These are phyloP conservation scores for Habroteleia sp. DNA, from an alignment of 2,888 invertebrate species.

Conservation along the genomic window DNA sequence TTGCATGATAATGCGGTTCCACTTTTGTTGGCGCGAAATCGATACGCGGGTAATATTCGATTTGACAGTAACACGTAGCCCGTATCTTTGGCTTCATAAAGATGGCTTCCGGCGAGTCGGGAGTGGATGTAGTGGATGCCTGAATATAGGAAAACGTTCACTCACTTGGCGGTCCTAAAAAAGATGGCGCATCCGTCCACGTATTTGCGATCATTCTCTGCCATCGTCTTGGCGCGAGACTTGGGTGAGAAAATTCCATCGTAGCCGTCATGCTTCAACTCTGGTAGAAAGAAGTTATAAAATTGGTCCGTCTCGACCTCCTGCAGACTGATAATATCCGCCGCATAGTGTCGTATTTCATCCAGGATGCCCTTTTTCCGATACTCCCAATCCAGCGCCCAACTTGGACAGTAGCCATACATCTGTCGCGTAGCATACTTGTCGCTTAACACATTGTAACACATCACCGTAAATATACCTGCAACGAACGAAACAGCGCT, in stretches of 20 bases:
- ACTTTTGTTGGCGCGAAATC: constrained; percentile 38
- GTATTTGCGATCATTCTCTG: constrained; percentile 96
- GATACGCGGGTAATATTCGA: constrained; percentile 30
- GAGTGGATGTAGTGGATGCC: constrained; percentile 17
- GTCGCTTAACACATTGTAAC: constrained; percentile 99
- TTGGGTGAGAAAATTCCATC: constrained; percentile 99
- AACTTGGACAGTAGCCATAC: constrained; percentile 99
- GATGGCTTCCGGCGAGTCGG: constrained; percentile 32
- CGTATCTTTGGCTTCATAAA: constrained; percentile 35
- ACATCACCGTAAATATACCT: constrained; percentile 99
- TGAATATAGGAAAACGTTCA: constrained; percentile 66
- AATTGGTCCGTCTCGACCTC: constrained; percentile 99
- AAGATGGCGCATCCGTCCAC: constrained; percentile 99
- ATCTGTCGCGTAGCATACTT: constrained; percentile 99
- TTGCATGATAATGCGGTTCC: constrained; percentile 12
- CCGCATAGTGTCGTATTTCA: constrained; percentile 97
- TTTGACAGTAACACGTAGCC: constrained; percentile 44
- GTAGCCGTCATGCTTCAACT: constrained; percentile 94
- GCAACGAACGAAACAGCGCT: constrained; percentile 70
- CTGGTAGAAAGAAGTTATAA: constrained; percentile 97
- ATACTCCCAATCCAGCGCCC: constrained; percentile 99
- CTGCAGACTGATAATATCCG: constrained; percentile 98
- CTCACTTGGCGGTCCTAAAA: constrained; percentile 95
- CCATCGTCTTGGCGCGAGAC: constrained; percentile 99
- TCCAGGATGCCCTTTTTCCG: constrained; percentile 98